Percentiles rank a stretch among this genome's conserved stretches.
Conservation (phyloP, 2,888 invertebrate species). For the Ophion costatus region DNA sequence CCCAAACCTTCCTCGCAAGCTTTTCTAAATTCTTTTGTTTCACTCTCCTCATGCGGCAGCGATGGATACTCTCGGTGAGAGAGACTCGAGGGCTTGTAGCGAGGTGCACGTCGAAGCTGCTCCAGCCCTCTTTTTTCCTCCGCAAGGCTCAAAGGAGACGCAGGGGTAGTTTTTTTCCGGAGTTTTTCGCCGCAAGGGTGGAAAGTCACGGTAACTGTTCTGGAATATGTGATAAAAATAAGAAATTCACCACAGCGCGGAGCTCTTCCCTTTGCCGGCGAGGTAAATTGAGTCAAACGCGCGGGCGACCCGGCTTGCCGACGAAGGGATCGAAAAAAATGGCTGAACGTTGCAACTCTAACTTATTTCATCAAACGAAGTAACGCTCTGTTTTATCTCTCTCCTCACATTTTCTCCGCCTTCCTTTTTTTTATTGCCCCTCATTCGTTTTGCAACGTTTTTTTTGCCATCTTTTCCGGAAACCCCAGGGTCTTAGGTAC, state of each 20-base stretch:
- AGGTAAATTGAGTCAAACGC: constrained; percentile 77
- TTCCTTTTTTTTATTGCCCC: constrained; percentile 1
- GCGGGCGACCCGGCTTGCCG: constrained; percentile 21
- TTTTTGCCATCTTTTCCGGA: neutral
- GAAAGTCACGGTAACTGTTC: constrained; percentile 71
- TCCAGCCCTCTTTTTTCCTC: constrained; percentile 11
- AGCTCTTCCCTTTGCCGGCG: constrained; percentile 68
- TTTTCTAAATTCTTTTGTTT: constrained; percentile 67
- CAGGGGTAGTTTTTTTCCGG: neutral
- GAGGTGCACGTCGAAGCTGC: neutral
- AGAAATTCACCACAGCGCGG: constrained; percentile 61
- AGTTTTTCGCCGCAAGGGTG: constrained; percentile 61
- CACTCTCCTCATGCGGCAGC: constrained; percentile 19
- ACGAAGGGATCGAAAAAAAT: constrained; percentile 46
- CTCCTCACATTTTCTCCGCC: constrained; percentile 19
- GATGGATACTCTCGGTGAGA: constrained; percentile 31
- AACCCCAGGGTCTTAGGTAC: neutral
- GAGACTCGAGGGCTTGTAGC: neutral
- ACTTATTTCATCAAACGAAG: constrained; percentile 30
- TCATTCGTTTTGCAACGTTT: neutral
- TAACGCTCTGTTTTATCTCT: neutral
- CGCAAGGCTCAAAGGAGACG: neutral
- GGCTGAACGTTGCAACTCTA: constrained; percentile 4
- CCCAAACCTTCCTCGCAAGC: constrained; percentile 37
- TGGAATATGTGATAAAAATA: constrained; percentile 78